Evolutionary conservation across 1,140 invertebrate species (phyloP).

Genomic region (Diploscapter pachys): DNA sequence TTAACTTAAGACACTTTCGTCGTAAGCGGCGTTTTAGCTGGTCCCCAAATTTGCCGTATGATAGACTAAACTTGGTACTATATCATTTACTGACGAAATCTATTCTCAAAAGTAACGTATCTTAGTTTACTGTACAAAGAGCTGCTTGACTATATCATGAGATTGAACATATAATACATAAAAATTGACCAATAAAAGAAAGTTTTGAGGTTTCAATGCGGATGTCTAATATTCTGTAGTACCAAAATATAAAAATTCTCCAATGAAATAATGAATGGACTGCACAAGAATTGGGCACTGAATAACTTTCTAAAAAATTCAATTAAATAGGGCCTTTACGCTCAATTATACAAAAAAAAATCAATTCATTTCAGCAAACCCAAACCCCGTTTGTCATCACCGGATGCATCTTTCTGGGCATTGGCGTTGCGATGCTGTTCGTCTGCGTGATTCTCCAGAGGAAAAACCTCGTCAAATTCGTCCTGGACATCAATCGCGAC

Average conservation of each 20-base stretch:
- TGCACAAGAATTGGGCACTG: neutral
- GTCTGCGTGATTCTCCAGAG: constrained; percentile 36
- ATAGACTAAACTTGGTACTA: neutral
- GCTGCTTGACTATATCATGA: no score
- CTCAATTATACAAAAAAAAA: constrained; percentile 2
- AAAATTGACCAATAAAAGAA: constrained; percentile 11
- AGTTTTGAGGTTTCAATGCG: neutral
- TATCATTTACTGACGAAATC: no score
- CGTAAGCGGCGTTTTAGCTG: constrained; percentile 4
- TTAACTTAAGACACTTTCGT: neutral
- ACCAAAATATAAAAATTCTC: neutral
- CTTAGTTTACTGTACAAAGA: no score
- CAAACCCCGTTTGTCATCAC: constrained; percentile 29
- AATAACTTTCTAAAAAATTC: constrained; percentile 1
- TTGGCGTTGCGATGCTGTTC: constrained; percentile 37
- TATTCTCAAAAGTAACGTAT: no score
- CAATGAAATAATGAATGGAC: neutral
- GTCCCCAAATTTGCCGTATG: constrained; percentile 11
- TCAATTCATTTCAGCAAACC: constrained; percentile 28
- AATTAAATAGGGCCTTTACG: neutral
- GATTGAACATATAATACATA: neutral
- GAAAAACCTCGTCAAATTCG: constrained; percentile 38
- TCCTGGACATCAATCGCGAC: constrained; percentile 32
- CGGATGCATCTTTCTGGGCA: constrained; percentile 35
- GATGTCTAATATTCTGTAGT: neutral